Base-by-base conservation (phyloP, 2,113 vertebrate species). In the Hystrix cristata region DNA sequence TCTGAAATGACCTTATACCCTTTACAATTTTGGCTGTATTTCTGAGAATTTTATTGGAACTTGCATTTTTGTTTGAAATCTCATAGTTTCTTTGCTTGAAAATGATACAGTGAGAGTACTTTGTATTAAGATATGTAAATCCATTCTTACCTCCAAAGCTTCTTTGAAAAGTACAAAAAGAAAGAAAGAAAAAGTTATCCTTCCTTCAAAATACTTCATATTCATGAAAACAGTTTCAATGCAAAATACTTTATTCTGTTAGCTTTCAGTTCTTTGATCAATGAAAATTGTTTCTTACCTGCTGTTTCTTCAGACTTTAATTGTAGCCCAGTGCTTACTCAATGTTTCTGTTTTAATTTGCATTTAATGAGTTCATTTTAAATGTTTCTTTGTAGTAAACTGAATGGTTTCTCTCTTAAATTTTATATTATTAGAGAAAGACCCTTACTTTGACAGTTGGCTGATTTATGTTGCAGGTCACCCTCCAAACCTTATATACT, bases 301-400 rank as follows among this genome's bases (percentile, higher is more conserved):
- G 95, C 96, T 97, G 94, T 96, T 98, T 96, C 71, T 96, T 93
- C 79, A 94, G 87, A 69, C 93, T 97, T 97, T 98, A 98, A 97
- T 97, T 97, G 96, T 97, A 92, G 96, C 89, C 96, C 87, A 64
- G 81, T 94, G 74, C 94, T 98, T 97, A 96, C 95, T 97, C 88
- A 96, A 74, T 92, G 95, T 85, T 97, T 97, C 96, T 96, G 94
- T 96, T 97, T 97, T 98, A 97, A 98, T 97, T 98, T 98, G 80
- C 78, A 96, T 98, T 97, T 98, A 97, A 97, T 96, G 95, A 98
- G 87, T 76, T 97, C 78, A 83, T 95, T 98, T 95, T 48, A 95
- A 97, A 95, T 87, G 65, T 74, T 96, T 92, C 91, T 96, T 97
- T 94, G 64, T 96, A 80, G 67, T 91, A 46, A 79, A 82, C 87